Percentiles rank a stretch among this genome's conserved stretches.
These are phyloP conservation scores for Benitochromis conjunctus DNA, from an alignment of 2,113 vertebrate genomes.

Conservation along the genomic window DNA sequence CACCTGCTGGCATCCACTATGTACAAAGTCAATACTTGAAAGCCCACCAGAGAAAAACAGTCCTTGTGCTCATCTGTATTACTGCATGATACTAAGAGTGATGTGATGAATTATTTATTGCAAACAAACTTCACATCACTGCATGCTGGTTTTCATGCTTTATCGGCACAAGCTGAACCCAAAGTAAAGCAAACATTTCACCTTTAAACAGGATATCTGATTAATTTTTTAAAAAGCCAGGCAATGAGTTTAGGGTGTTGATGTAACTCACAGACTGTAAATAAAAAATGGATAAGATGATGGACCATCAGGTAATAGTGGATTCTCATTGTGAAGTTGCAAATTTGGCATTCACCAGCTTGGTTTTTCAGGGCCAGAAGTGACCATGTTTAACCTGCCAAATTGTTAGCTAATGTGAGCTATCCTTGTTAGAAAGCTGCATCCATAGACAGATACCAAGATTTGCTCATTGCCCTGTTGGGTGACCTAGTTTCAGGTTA, in stretches of 20 bases:
- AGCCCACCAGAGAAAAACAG: neutral
- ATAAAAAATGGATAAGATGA: neutral
- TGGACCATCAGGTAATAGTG: rapidly evolving
- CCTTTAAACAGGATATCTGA: neutral
- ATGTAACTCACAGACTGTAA: neutral
- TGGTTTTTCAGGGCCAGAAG: neutral
- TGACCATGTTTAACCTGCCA: neutral
- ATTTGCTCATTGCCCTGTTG: neutral
- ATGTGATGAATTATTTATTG: slow-evolving; percentile 3
- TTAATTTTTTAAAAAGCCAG: neutral
- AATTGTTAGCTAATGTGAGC: neutral
- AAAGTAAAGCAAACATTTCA: neutral
- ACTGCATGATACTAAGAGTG: neutral
- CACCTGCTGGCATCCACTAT: neutral
- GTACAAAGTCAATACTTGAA: slow-evolving; percentile 5
- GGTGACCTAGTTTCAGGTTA: neutral
- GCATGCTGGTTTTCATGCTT: neutral
- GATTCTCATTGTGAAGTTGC: neutral
- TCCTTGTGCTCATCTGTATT: neutral
- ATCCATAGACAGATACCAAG: neutral
- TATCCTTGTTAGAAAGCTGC: neutral
- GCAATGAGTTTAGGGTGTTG: neutral
- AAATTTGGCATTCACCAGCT: neutral
- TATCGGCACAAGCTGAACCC: neutral
- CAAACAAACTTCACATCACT: neutral